These are phyloP conservation scores for Gryllus bimaculatus DNA, from an alignment of 1,140 invertebrate genomes.

Conservation along the genomic window DNA sequence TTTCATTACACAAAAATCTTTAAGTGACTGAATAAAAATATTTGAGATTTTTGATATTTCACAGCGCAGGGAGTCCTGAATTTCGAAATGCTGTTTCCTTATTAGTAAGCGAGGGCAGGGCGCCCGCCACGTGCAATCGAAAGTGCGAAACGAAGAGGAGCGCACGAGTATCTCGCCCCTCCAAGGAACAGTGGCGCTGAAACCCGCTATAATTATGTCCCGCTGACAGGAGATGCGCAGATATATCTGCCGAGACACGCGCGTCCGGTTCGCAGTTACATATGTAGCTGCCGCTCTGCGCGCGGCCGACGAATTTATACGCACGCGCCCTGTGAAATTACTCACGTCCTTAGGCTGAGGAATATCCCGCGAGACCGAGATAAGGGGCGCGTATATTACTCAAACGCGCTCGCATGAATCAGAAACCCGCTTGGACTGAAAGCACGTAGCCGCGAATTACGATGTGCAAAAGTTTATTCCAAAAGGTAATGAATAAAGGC, in stretches of 20 bases:
- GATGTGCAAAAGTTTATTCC: too few species aligned
- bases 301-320: background rate
- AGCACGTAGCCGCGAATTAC: too few species aligned
- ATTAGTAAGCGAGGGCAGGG: background rate
- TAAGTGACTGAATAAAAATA: too few species aligned
- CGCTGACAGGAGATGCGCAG: background rate
- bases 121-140: too few species aligned
- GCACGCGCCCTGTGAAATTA: background rate
- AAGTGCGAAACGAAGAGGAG: background rate
- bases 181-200: background rate
- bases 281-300: background rate
- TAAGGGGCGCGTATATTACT: background rate
- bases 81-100: background rate
- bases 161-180: too few species aligned
- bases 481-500: too few species aligned
- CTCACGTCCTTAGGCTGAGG: background rate
- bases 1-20: too few species aligned
- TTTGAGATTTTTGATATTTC: too few species aligned
- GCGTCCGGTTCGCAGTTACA: background rate
- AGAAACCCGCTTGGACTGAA: too few species aligned
- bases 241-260: background rate
- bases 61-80: background rate
- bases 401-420: too few species aligned
- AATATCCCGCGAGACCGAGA: background rate
- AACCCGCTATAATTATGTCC: slow-evolving; percentile 1